A percentile compares a stretch with the other conserved stretches of the same genome.
Conservation (phyloP, 2,113 vertebrate species). For the Haemorhous mexicanus region DNA sequence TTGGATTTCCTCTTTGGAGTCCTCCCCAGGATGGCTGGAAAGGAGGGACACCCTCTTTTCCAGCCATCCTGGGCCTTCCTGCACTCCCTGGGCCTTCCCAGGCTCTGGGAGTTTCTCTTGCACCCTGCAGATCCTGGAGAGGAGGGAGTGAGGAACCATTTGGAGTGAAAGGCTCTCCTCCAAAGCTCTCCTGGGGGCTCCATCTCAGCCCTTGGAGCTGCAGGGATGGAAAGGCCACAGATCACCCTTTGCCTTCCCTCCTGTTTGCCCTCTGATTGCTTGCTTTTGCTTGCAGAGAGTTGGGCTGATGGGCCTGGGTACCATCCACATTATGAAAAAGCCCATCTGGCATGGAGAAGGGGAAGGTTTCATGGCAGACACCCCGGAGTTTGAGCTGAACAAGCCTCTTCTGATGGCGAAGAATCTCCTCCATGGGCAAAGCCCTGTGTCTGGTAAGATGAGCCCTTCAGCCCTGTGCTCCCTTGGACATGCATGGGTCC, state of each 20-base stretch:
- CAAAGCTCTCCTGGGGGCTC: not conserved
- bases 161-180: not conserved
- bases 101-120: not conserved
- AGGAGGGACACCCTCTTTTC: not conserved
- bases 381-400: not conserved
- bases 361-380: not conserved
- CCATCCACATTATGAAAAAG: not conserved
- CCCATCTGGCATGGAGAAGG: not conserved
- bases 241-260: not conserved
- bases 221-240: not conserved
- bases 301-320: not conserved
- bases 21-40: not conserved
- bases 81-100: not conserved
- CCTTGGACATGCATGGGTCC: no score
- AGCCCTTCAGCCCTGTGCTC: not conserved
- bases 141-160: not conserved
- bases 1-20: not conserved
- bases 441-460: not conserved
- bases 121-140: not conserved
- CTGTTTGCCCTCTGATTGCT: not conserved
- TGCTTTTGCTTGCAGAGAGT: not conserved
- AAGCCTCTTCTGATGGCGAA: not conserved
- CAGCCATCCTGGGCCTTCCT: not conserved
- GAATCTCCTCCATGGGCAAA: not conserved
- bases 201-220: not conserved